Base-by-base conservation (phyloP, 1,140 invertebrate species). In the Formica selysi region DNA sequence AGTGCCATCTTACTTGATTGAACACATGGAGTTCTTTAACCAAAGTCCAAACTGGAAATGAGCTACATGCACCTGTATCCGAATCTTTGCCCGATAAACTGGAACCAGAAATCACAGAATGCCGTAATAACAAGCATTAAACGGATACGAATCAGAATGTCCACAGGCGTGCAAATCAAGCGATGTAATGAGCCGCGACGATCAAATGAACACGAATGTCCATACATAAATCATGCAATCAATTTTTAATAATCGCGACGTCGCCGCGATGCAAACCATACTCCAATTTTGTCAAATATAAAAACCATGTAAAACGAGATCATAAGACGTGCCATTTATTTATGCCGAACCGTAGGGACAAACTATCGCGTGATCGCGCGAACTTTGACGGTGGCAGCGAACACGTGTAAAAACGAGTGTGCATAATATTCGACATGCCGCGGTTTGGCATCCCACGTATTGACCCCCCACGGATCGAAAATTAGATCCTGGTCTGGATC, bases 391-490 rank as follows among this genome's bases (percentile, higher is more conserved):
- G 64, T 86, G 86, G 88, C 86, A 85, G 44, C 5, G 48, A 78
- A 89, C 88, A 87, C 64, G 59, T 87, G 88, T 85, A 87, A 87
- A 89, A 80, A 70, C 13, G 41, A 51, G 13, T 32, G 11, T 36
- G 65, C 54, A 26, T 11, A 22, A 38, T 22, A 73, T 38, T 29
- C 38, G 29, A 22, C 62, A 79, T 86, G 83, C 57, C n/a, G 86
- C 88, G 86, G 84, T 62, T 85, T 84, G 83, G 86, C 85, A 71
- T 88, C 90, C 76, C 74, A 76, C 86, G 71, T 85, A 84, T 91
- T 89, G 92, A 89, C 91, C 91, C 91, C 91, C 92, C 87, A 91
- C 76, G 86, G 91, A 87, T 93, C 91, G 89, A 89, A 91, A 88
- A 87, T 86, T 89, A 91, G 87, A 87, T 88, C 86, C 86, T 80